Conservation (phyloP, 2,113 vertebrate genomes). For the Embiotoca jacksoni region DNA sequence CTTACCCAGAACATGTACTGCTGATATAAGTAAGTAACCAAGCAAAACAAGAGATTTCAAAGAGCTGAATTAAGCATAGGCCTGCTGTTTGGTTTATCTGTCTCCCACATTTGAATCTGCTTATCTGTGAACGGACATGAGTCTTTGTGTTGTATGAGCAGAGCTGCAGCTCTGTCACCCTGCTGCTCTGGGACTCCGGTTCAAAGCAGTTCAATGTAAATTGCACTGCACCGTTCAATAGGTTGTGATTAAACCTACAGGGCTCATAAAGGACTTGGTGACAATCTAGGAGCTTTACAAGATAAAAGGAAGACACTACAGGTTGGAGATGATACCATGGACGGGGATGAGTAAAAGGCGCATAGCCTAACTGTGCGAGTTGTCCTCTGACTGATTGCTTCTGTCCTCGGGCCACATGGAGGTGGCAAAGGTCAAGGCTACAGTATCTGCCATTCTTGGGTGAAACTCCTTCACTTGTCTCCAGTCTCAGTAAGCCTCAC, state of each 20-base stretch:
- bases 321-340: constrained; percentile 23
- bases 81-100: not conserved
- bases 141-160: no score
- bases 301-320: constrained; percentile 22
- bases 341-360: constrained; percentile 23
- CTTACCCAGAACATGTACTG: no score
- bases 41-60: not conserved
- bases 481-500: not conserved
- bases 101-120: not conserved
- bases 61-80: not conserved
- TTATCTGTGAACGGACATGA: not conserved
- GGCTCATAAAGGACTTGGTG: no score
- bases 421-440: constrained; percentile 67
- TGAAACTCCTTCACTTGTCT: constrained; percentile 40
- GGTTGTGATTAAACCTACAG: not conserved
- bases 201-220: no score
- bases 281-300: not conserved
- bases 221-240: not conserved
- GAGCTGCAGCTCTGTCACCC: no score
- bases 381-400: constrained; percentile 63
- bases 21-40: no score
- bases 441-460: constrained; percentile 55
- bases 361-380: not conserved
- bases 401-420: constrained; percentile 52
- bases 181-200: no score